Evolutionary conservation across 2,888 invertebrate species (phyloP).

Genomic region (Agonopterix heracliana): DNA sequence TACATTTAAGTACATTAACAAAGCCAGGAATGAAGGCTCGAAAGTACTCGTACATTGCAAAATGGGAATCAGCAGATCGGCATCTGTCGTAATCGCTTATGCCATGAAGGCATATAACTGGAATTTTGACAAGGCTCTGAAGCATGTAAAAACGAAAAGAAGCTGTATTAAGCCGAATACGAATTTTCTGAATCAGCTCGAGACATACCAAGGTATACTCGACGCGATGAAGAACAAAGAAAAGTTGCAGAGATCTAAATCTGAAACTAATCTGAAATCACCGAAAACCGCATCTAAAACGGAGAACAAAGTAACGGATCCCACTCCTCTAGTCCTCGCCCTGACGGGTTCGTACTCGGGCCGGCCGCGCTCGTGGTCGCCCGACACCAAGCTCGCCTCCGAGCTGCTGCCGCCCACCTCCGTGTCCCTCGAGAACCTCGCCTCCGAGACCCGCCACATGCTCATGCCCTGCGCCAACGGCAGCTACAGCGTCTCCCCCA

Average conservation of each 20-base stretch:
- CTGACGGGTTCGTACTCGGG: slow-evolving; percentile 58
- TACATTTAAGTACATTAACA: slow-evolving; percentile 96
- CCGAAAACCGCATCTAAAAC: slow-evolving; percentile 75
- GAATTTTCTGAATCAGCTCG: slow-evolving; percentile 94
- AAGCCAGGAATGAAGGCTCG: slow-evolving; percentile 91
- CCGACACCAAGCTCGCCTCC: slow-evolving; percentile 79
- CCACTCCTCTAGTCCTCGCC: slow-evolving; percentile 78
- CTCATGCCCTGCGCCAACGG: slow-evolving; percentile 91
- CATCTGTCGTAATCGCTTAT: slow-evolving; percentile 98
- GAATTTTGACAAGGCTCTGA: slow-evolving; percentile 91
- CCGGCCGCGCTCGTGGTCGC: slow-evolving; percentile 85
- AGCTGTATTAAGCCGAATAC: slow-evolving; percentile 97
- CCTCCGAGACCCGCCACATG: slow-evolving; percentile 83
- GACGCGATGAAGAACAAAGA: slow-evolving; percentile 98
- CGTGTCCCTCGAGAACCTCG: slow-evolving; percentile 81
- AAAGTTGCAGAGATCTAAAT: slow-evolving; percentile 93
- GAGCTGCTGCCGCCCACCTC: slow-evolving; percentile 79
- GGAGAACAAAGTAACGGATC: slow-evolving; percentile 77
- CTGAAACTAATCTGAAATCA: slow-evolving; percentile 91
- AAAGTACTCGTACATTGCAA: slow-evolving; percentile 99
- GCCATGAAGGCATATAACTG: slow-evolving; percentile 98
- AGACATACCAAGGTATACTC: slow-evolving; percentile 96
- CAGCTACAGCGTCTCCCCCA: slow-evolving; percentile 92
- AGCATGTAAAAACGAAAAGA: slow-evolving; percentile 92
- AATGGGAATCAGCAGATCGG: slow-evolving; percentile 99